Conservation (phyloP, 2,888 invertebrate genomes). For the Digitonthophagus gazella region DNA sequence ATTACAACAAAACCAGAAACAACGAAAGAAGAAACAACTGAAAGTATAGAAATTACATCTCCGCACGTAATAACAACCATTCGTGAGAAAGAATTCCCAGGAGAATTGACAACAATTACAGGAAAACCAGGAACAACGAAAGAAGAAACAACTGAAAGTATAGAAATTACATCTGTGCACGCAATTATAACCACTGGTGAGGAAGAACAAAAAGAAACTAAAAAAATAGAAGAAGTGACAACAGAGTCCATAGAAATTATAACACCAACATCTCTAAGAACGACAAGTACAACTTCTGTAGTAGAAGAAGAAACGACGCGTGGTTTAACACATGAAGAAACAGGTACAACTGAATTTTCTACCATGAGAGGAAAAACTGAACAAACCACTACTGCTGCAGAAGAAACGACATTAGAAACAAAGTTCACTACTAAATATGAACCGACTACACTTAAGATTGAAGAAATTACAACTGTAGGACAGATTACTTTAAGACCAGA, state of each 20-base stretch:
- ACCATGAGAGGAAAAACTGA: slow-evolving; percentile 17
- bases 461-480: slow-evolving; percentile 19
- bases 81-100: slow-evolving; percentile 25
- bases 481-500: slow-evolving; percentile 4
- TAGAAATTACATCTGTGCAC: background rate
- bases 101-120: slow-evolving; percentile 19
- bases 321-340: slow-evolving; percentile 11
- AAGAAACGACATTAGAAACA: slow-evolving; percentile 1
- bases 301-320: slow-evolving; percentile 5
- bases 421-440: slow-evolving; percentile 4
- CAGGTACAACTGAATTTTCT: slow-evolving; percentile 28
- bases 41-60: background rate
- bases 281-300: slow-evolving; percentile 3
- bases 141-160: slow-evolving; percentile 30
- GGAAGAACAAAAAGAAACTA: slow-evolving; percentile 15
- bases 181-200: slow-evolving; percentile 15
- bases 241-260: slow-evolving; percentile 9
- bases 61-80: slow-evolving; percentile 9
- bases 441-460: slow-evolving; percentile 8
- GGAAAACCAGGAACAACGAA: background rate
- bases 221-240: slow-evolving; percentile 1
- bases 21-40: slow-evolving; percentile 13
- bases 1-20: background rate
- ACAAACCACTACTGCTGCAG: slow-evolving; percentile 6
- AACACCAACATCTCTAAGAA: background rate